Conservation (phyloP, 30 jellyfish, hydroid and myxozoan species). For the Chrysaora quinquecirrha region DNA sequence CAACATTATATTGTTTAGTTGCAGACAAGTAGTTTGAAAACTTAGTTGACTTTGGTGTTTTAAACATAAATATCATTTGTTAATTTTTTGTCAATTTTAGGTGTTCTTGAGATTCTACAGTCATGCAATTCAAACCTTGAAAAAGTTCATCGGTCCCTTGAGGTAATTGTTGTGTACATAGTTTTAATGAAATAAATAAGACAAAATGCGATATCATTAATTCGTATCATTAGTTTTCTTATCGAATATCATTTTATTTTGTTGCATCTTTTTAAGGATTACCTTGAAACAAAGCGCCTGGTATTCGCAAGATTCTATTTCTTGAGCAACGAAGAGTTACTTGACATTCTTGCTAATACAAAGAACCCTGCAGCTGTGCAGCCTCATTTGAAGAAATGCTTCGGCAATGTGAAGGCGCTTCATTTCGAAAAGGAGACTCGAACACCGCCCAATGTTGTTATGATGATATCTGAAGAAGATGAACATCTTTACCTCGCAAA, state of each 20-base stretch:
- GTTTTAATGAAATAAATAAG: too few species aligned
- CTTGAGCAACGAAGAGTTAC: constrained; percentile 91
- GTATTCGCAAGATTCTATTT: constrained; percentile 87
- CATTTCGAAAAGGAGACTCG: constrained; percentile 49
- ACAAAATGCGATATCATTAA: too few species aligned
- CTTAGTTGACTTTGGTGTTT: too few species aligned
- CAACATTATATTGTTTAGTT: too few species aligned
- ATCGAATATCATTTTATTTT: not conserved
- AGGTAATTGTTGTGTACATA: too few species aligned
- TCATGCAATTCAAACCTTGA: constrained; percentile 86
- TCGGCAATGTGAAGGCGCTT: constrained; percentile 76
- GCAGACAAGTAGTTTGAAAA: too few species aligned
- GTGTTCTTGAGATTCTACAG: constrained; percentile 78
- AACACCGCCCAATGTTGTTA: constrained; percentile 68
- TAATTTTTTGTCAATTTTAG: constrained; percentile 1
- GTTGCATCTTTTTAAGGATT: constrained; percentile 81
- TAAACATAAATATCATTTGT: too few species aligned
- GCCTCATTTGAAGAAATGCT: constrained; percentile 85
- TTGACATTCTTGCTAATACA: constrained; percentile 82
- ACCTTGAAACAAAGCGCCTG: constrained; percentile 87
- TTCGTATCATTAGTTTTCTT: too few species aligned
- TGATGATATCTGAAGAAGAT: constrained; percentile 76
- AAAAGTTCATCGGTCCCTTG: constrained; percentile 74
- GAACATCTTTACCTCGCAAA: constrained; percentile 68
- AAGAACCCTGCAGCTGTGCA: constrained; percentile 79